Percentiles rank a stretch among this genome's conserved stretches.
Conservation (phyloP, 1,140 invertebrate genomes). For the Rhopalosiphum maidis region DNA sequence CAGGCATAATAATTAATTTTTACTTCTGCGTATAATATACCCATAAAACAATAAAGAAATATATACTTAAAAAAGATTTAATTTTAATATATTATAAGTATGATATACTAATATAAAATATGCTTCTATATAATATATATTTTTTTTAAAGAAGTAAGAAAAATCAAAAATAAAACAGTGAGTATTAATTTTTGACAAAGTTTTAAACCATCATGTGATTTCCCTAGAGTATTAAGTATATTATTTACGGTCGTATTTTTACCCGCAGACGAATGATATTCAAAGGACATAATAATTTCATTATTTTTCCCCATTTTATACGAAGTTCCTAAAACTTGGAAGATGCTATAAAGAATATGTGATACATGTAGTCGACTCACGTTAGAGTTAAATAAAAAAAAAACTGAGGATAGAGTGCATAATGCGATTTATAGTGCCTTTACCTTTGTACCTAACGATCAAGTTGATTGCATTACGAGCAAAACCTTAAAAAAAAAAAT, state of each 20-base stretch:
- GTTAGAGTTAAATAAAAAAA: slow-evolving; percentile 16
- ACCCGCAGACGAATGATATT: slow-evolving; percentile 43
- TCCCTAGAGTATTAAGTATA: slow-evolving; percentile 43
- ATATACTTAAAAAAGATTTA: not conserved
- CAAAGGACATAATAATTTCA: slow-evolving; percentile 52
- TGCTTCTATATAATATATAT: not conserved
- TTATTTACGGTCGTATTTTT: slow-evolving; percentile 50
- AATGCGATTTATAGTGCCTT: slow-evolving; percentile 34
- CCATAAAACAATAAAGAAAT: not conserved
- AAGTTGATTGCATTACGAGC: slow-evolving; percentile 69
- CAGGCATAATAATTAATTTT: not conserved
- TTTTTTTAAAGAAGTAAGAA: slow-evolving; percentile 8
- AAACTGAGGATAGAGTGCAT: not conserved
- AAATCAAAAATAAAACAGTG: slow-evolving; percentile 19
- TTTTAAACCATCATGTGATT: slow-evolving; percentile 56
- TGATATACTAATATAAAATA: not conserved
- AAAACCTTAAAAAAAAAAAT: slow-evolving; percentile 59
- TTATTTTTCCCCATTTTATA: slow-evolving; percentile 30
- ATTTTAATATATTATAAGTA: not conserved
- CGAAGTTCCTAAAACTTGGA: slow-evolving; percentile 13
- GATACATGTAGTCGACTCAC: slow-evolving; percentile 27
- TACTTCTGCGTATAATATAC: not conserved
- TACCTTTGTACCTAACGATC: slow-evolving; percentile 40
- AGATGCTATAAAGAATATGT: slow-evolving; percentile 24
- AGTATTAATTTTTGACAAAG: slow-evolving; percentile 47